phyloP scores from a whole-genome alignment of 2,797 vertebrate species.

The Cynodonichthys magdalenae region DNA sequence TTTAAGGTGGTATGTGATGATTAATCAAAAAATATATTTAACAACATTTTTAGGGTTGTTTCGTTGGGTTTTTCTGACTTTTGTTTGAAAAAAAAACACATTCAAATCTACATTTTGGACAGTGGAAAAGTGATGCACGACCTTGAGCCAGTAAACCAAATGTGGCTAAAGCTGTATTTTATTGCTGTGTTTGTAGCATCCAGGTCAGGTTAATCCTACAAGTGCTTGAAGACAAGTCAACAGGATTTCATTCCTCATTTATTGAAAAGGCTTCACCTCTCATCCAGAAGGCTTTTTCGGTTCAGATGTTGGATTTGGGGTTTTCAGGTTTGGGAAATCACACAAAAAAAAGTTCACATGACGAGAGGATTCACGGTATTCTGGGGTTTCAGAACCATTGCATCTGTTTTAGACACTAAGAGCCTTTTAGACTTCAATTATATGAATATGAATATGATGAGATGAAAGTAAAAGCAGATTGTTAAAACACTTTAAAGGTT shows the following conservation, averaged over 20 bases:
- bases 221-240: not conserved
- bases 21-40: too few relatives aligned
- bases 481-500: not conserved
- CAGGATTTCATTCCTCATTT: not conserved
- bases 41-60: too few relatives aligned
- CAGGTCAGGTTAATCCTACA: not conserved
- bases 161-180: too few relatives aligned
- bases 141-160: too few relatives aligned
- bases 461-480: not conserved
- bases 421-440: not conserved
- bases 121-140: too few relatives aligned
- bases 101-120: too few relatives aligned
- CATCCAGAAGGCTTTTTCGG: not conserved
- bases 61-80: too few relatives aligned
- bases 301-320: not conserved
- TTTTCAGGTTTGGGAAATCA: not conserved
- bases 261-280: not conserved
- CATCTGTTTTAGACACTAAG: not conserved
- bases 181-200: not conserved
- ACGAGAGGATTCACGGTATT: too few relatives aligned
- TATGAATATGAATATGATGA: not conserved
- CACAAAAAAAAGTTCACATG: not conserved
- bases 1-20: too few relatives aligned
- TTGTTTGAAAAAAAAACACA: too few relatives aligned
- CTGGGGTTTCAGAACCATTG: not conserved